Percentiles rank a stretch among this genome's conserved stretches.
These are phyloP conservation scores for Bungarus multicinctus DNA, from an alignment of 2,113 vertebrate species.

Conservation along the genomic window DNA sequence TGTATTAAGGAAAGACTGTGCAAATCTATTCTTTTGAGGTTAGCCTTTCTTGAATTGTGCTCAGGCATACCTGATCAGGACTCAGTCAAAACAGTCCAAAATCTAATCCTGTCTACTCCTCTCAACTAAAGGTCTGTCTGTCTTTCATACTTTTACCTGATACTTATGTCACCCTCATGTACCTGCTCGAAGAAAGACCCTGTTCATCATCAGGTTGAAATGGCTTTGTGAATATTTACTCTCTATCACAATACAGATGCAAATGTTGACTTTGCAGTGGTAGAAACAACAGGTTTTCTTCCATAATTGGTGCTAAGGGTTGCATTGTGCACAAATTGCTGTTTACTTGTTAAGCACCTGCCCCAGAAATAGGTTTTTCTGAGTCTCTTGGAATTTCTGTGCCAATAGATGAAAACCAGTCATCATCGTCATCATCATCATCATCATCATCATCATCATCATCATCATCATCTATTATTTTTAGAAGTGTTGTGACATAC, in stretches of 20 bases:
- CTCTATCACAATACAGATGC: not conserved
- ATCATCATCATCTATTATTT: not conserved
- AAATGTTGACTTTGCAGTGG: not conserved
- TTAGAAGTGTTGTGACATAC: not conserved
- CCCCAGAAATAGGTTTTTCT: not conserved
- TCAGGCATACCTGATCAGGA: not conserved
- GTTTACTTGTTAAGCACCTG: not conserved
- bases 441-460: not conserved
- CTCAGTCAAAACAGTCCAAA: not conserved
- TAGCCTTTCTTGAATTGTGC: not conserved
- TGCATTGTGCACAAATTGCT: not conserved
- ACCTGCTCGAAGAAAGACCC: not conserved
- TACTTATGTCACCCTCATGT: not conserved
- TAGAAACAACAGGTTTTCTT: not conserved
- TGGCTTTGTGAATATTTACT: not conserved
- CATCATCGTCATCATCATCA: not conserved
- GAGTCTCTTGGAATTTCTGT: not conserved
- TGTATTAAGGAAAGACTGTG: not conserved
- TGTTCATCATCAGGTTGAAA: not conserved
- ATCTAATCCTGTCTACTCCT: not conserved
- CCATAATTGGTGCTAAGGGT: not conserved
- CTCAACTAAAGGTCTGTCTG: not conserved
- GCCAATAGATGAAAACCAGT: not conserved
- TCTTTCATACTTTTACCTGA: not conserved
- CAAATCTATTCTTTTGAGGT: not conserved